Base-by-base conservation (phyloP, 2,888 invertebrate genomes). In the Chironomus riparius region DNA sequence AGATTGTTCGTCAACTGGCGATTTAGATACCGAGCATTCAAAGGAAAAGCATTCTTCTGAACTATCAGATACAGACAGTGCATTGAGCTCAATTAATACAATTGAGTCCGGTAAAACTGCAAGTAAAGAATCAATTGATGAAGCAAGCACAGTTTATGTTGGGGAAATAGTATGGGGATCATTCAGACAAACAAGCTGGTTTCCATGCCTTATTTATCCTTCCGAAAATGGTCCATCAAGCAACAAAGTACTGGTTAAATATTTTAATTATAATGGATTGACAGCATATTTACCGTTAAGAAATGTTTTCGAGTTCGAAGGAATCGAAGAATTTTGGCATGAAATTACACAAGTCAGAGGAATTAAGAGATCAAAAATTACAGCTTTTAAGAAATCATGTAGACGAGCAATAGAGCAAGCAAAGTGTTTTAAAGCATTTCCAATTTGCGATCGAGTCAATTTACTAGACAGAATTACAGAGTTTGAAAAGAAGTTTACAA, bases 41-140 rank as follows among this genome's bases (percentile, higher is more conserved):
- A 56, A 47, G n/a, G 47, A 65, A 10, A 65, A 24, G 5, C 65
- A 65, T 65, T 24, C n/a, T n/a, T n/a, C 28, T 6, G 72, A 38
- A 12, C 2, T 62, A 10, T 72, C 72, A 38, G 72, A 72, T 15
- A 72, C 72, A 6, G 72, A 72, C 38, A 72, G 72, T 61, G 72
- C 72, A 38, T 62, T 72, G 4, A 56, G 72, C 10, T 72, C 72
- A 4, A 56, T 56, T n/a, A 47, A 47, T 18, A 47, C 15, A 13
- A 68, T 28, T 7, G 15, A 10, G 4, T 12, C 62, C 18, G 3
- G 15, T 7, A 72, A 56, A 10, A 38, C 38, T 18, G 13, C 2
- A 38, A 70, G 38, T 68, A 28, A 38, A 2, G 15, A 15, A 56
- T 56, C 56, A 1, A 56, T 18, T 5, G 18, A 18, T 28, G 28